Conservation (phyloP, 1,140 invertebrate species). For the Brachionus sp. region DNA sequence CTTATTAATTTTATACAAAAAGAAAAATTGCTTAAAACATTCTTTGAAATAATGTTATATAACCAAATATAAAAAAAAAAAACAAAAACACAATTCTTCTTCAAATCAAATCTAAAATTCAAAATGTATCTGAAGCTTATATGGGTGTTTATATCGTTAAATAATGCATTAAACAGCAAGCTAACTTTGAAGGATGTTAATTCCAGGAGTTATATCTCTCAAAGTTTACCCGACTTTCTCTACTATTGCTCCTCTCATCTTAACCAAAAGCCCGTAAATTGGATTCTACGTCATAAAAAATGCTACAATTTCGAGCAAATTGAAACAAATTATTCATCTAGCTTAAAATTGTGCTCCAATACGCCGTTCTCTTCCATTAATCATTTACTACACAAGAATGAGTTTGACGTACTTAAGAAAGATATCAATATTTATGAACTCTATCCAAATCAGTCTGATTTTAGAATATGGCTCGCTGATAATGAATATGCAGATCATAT, state of each 20-base stretch:
- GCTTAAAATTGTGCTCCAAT: background rate
- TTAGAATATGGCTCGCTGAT: constrained; percentile 27
- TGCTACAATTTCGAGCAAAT: constrained; percentile 9
- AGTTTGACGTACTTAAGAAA: constrained; percentile 38
- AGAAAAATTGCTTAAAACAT: background rate
- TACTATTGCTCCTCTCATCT: constrained; percentile 34
- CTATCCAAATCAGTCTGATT: background rate
- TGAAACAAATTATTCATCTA: constrained; percentile 8
- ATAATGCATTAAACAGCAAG: background rate
- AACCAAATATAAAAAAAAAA: background rate
- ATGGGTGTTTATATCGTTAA: background rate
- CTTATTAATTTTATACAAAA: background rate
- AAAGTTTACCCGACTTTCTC: background rate
- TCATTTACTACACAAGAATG: constrained; percentile 28
- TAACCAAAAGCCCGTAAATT: constrained; percentile 23
- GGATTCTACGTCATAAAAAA: constrained; percentile 38
- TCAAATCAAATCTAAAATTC: background rate
- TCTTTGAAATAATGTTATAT: background rate
- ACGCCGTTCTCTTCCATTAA: constrained; percentile 6
- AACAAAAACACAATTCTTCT: background rate
- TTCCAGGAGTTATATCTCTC: background rate
- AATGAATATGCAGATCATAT: constrained; percentile 31
- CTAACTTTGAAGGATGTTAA: background rate
- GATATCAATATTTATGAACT: background rate
- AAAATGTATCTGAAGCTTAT: background rate